Base-by-base conservation (phyloP, 1,140 invertebrate species). In the Pseudobourletiella spinata region DNA sequence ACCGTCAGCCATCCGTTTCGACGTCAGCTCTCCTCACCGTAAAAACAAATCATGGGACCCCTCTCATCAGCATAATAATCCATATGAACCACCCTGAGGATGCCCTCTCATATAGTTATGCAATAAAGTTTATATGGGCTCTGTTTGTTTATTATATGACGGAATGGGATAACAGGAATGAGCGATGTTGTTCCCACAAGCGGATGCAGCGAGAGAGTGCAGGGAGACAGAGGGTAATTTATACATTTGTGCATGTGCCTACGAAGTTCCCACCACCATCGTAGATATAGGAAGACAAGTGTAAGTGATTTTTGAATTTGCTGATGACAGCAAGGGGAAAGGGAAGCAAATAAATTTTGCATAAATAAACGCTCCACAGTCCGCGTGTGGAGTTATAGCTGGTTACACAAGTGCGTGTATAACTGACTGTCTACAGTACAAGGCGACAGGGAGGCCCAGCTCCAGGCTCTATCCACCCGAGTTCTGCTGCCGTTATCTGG, bases 331-430 rank as follows among this genome's bases (percentile, higher is more conserved):
- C 14, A 6, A 25, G 18, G 24, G 24, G 48, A 51, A 51, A 14
- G 20, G 48, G 22, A 51, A 51, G 14, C 15, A 51, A 51, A 51
- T 51, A 25, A 24, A 51, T 51, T 51, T 51, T 51, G 48, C 48
- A 51, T 51, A 51, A 24, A 51, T 26, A 51, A 51, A 51, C 28
- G 24, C 48, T 14, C 14, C 20, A 48, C 11, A 48, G 20, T 18
- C 4, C 22, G 8, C 44, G 8, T 11, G 8, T 48, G 11, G 35
- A 11, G n/a, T n/a, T 11, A 39, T 39, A 39, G 11, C n/a, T 39
- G 35, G 20, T 15, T 48, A 22, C 20, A 48, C 20, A 26, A 18
- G 28, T 24, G 4, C 22, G 14, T 51, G 48, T 51, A 6, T 25
- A 3, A 14, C 8, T 8, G 24, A 51, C 4, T 18, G 4, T 51